A percentile compares a stretch with the other conserved stretches of the same genome.
These are phyloP conservation scores for Eilema depressum DNA, from an alignment of 2,888 invertebrate species.

Conservation along the genomic window DNA sequence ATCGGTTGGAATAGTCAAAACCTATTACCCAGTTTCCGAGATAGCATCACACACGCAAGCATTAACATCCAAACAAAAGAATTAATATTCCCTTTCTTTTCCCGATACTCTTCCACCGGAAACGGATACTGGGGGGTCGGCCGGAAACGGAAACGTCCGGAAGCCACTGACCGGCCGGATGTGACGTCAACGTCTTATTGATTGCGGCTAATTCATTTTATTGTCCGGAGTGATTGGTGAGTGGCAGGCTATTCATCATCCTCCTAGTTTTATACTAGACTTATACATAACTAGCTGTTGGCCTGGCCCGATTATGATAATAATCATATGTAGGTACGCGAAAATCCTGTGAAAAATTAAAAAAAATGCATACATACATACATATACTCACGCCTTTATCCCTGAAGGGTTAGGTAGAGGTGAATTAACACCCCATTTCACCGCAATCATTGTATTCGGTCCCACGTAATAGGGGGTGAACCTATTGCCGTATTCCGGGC, in stretches of 20 bases:
- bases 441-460: no score
- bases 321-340: no score
- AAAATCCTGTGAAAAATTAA: no score
- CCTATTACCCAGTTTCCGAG: constrained; percentile 30
- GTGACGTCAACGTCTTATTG: constrained; percentile 71
- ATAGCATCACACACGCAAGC: constrained; percentile 32
- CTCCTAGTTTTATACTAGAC: background rate
- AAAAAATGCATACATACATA: no score
- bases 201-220: constrained; percentile 74
- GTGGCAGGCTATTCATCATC: background rate
- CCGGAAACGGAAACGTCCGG: constrained; percentile 66
- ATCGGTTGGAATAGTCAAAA: constrained; percentile 9
- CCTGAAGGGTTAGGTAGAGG: no score
- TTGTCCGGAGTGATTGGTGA: constrained; percentile 37
- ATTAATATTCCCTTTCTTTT: constrained; percentile 52
- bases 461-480: no score
- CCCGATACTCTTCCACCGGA: constrained; percentile 47
- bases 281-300: background rate
- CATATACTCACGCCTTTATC: no score
- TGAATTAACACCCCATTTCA: no score
- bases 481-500: no score
- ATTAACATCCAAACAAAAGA: constrained; percentile 52
- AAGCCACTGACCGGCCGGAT: constrained; percentile 72
- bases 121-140: constrained; percentile 61
- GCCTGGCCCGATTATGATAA: no score